Evolutionary conservation across 53 echinoderm and acorn worm species (phyloP), one percentile per base, ranked within the genome.

Genomic region (Mesocentrotus franciscanus): DNA sequence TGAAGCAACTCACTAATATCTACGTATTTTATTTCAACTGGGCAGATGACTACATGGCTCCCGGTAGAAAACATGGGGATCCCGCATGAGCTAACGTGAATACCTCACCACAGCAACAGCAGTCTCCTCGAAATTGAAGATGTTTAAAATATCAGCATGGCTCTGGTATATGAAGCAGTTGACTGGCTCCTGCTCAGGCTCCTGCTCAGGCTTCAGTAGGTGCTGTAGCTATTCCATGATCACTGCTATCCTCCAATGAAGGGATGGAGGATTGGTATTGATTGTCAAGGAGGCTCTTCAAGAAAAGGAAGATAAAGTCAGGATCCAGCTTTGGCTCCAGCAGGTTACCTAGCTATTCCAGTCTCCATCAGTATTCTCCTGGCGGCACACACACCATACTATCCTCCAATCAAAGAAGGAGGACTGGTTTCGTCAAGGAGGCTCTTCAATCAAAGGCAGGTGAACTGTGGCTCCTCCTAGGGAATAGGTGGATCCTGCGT

Each of bases 401-500:
- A 49, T 49, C 49, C 49, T 49, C 49, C 49, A 49, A 49, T 49
- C 49, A 49, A 49, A 49, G 49, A 49, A 49, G 49, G 49, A 49
- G 49, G 49, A 49, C 56, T 9, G 58, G 14, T 36, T 27, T 60
- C 90, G 59, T 90, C 58, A 90, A 60, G 90, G 90, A 30, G 90
- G 90, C n/a, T 60, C 60, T 90, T 90, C 90, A 60, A 29, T n/a
- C 60, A 60, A 90, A 8, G 90, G 60, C 90, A 90, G 60, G 11
- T 90, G 90, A n/a, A 93, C 74, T 10, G 76, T 60, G 33, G 84
- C 61, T 83, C 94, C 94, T 29, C 94, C 94, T 60, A 94, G 85
- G 17, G 94, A 22, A 35, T 62, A 94, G 84, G 61, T 94, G 58
- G 81, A 58, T 32, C 94, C 94, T 60, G 94, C 83, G 9, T 84